These are phyloP conservation scores for Lonchura striata DNA, from an alignment of 2,113 vertebrate genomes.

Conservation along the genomic window DNA sequence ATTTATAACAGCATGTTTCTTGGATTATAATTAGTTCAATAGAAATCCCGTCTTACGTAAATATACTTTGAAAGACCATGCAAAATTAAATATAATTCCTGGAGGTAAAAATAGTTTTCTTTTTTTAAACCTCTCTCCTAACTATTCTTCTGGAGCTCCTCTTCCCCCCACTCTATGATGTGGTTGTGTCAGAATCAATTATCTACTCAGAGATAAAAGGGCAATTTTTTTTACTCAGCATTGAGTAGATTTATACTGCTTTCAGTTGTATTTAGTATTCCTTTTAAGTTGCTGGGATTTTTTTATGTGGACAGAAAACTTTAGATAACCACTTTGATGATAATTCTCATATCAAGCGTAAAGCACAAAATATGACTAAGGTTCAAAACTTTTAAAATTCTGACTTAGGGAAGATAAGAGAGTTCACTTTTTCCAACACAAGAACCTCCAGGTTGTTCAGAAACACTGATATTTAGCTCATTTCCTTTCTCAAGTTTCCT, in stretches of 20 bases:
- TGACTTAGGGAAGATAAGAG: neutral
- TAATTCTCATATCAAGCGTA: neutral
- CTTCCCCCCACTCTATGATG: neutral
- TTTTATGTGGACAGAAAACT: neutral
- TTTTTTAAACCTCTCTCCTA: neutral
- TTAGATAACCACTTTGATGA: slow-evolving; percentile 31
- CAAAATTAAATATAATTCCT: neutral
- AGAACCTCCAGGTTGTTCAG: neutral
- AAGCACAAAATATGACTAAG: neutral
- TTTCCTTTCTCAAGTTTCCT: neutral
- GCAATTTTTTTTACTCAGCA: neutral
- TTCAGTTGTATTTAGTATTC: neutral
- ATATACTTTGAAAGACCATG: neutral
- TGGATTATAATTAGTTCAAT: neutral
- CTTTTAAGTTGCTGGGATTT: neutral
- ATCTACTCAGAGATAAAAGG: slow-evolving; percentile 25
- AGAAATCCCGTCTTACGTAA: neutral
- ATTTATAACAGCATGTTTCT: neutral
- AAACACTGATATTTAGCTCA: neutral
- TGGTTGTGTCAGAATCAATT: neutral
- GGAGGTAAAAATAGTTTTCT: neutral
- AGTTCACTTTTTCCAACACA: neutral
- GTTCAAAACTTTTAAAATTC: neutral
- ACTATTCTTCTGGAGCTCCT: neutral
- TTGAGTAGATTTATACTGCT: neutral